phyloP scores from a whole-genome alignment of 2,888 invertebrate genomes.

The Orgyia antiqua region DNA sequence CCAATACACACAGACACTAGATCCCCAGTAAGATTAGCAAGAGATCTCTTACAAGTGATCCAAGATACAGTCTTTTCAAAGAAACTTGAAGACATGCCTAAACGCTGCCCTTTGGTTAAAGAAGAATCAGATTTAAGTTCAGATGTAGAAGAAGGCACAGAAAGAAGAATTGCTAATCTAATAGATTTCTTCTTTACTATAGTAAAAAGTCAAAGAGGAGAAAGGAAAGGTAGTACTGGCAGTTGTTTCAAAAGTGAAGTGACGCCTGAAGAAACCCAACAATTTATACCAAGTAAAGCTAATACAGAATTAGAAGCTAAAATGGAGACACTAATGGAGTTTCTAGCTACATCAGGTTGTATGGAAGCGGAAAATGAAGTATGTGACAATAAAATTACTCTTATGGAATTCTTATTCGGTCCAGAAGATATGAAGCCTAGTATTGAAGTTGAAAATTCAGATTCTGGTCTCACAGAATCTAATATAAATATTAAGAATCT shows the following conservation, averaged over 20 bases:
- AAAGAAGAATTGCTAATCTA: constrained; percentile 63
- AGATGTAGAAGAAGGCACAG: constrained; percentile 59
- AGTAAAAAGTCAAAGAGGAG: constrained; percentile 66
- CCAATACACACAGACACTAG: constrained; percentile 45
- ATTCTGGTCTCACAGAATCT: constrained; percentile 51
- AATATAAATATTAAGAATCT: constrained; percentile 62
- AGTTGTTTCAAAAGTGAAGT: constrained; percentile 65
- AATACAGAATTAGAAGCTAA: constrained; percentile 67
- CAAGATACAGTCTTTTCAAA: constrained; percentile 65
- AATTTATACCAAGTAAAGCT: constrained; percentile 44
- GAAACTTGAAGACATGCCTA: constrained; percentile 50
- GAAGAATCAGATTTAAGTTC: constrained; percentile 65
- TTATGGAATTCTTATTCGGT: constrained; percentile 71
- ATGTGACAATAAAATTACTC: constrained; percentile 62
- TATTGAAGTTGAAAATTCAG: constrained; percentile 47
- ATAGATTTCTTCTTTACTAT: constrained; percentile 74
- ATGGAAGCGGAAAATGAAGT: constrained; percentile 50
- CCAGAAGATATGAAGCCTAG: constrained; percentile 53
- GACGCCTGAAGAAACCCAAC: constrained; percentile 50
- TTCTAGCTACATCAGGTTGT: constrained; percentile 63
- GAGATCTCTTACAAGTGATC: constrained; percentile 64
- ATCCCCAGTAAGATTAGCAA: constrained; percentile 58
- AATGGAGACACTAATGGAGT: constrained; percentile 72
- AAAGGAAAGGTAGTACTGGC: constrained; percentile 60
- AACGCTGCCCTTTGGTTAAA: constrained; percentile 61